phyloP scores from a whole-genome alignment of 2,797 vertebrate species.

The Ambastaia sidthimunki region DNA sequence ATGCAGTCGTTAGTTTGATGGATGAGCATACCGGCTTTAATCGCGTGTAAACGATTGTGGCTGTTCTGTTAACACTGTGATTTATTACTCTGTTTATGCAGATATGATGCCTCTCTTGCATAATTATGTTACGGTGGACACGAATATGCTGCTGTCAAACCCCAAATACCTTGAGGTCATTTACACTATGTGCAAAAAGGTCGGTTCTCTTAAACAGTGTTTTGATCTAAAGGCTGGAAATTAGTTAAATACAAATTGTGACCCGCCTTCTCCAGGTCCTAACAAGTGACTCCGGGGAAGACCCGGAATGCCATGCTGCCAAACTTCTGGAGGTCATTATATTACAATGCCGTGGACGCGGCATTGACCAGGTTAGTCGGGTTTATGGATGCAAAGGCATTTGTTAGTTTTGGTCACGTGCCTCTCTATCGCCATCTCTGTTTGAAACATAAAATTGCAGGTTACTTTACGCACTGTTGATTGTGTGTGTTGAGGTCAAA shows the following conservation, averaged over 20 bases:
- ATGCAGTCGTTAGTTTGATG: constrained; percentile 30
- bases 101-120: constrained; percentile 99
- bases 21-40: constrained; percentile 5
- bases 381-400: neutral
- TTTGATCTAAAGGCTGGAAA: neutral
- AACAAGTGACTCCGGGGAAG: constrained; percentile 90
- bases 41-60: neutral
- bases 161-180: constrained; percentile 95
- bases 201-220: constrained; percentile 56
- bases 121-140: constrained; percentile 97
- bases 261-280: constrained; percentile 80
- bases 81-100: constrained; percentile 67
- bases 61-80: neutral
- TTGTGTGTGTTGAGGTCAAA: no score
- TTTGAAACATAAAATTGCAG: no score
- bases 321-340: constrained; percentile 96
- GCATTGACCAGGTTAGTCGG: constrained; percentile 90
- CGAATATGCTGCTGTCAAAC: constrained; percentile 89
- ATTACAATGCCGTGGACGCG: constrained; percentile 91
- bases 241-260: neutral
- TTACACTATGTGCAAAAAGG: constrained; percentile 98
- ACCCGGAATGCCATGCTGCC: constrained; percentile 94
- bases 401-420: neutral
- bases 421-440: no score
- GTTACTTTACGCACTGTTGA: no score